These are phyloP conservation scores for Hesperophylax magnus DNA, from an alignment of 1,140 invertebrate genomes.

Conservation along the genomic window DNA sequence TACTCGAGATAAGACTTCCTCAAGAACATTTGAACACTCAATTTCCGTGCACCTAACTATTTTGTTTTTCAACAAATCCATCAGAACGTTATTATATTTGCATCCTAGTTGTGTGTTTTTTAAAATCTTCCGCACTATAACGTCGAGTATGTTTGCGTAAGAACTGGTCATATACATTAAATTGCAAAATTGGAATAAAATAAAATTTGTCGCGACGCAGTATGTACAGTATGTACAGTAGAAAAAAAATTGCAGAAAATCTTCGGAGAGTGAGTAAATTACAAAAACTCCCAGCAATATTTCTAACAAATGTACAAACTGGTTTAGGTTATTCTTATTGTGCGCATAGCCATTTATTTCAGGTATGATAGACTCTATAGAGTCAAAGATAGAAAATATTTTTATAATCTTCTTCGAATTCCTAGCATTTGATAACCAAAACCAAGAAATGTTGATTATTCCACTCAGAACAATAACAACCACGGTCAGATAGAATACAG, in stretches of 20 bases:
- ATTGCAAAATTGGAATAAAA: neutral
- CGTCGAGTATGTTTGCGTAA: neutral
- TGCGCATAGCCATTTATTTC: neutral
- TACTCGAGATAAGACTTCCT: neutral
- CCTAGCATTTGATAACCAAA: too few species aligned
- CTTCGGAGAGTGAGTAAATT: neutral
- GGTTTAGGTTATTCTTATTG: neutral
- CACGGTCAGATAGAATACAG: too few species aligned
- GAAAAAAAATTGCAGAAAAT: neutral
- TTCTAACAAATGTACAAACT: neutral
- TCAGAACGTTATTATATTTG: neutral
- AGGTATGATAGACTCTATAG: neutral
- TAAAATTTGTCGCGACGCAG: neutral
- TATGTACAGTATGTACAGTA: neutral
- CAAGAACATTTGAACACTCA: neutral
- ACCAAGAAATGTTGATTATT: too few species aligned
- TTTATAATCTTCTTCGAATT: too few species aligned
- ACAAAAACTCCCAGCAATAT: neutral
- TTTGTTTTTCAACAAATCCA: neutral
- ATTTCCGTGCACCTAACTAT: neutral
- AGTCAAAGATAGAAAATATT: too few species aligned
- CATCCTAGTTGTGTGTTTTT: neutral
- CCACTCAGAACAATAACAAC: too few species aligned
- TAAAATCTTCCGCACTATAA: neutral
- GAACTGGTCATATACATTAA: neutral